Conservation (phyloP, 2,888 invertebrate species). For the Mesorhabditis belari region DNA sequence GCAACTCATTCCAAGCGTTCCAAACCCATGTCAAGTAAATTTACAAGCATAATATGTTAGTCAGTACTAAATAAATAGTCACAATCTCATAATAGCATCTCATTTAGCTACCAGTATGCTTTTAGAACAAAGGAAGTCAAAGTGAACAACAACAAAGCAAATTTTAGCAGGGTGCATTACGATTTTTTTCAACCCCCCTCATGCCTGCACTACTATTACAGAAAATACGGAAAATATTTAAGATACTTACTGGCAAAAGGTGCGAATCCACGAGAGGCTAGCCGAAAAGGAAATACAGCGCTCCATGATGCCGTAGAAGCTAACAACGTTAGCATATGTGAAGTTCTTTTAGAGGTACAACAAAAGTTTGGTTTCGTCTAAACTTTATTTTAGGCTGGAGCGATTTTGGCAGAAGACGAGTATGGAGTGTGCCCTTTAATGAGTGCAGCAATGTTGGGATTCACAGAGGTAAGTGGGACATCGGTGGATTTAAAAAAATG, state of each 20-base stretch:
- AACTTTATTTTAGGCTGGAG: constrained; percentile 71
- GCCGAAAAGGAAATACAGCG: constrained; percentile 71
- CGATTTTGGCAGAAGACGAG: constrained; percentile 70
- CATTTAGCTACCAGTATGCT: too few relatives aligned
- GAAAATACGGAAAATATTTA: not conserved
- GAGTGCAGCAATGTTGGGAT: constrained; percentile 75
- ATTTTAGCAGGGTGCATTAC: too few relatives aligned
- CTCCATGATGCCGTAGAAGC: constrained; percentile 94
- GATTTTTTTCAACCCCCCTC: too few relatives aligned
- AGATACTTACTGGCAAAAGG: constrained; percentile 10
- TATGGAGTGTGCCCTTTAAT: constrained; percentile 84
- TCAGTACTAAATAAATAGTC: too few relatives aligned
- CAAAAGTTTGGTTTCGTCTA: too few relatives aligned
- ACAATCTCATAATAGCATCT: too few relatives aligned
- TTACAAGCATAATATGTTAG: too few relatives aligned
- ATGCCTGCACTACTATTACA: too few relatives aligned
- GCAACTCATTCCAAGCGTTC: too few relatives aligned
- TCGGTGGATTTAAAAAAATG: not conserved
- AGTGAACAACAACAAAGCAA: too few relatives aligned
- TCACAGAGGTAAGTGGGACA: constrained; percentile 8
- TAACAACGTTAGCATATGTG: constrained; percentile 83
- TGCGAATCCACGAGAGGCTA: constrained; percentile 10
- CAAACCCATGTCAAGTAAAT: too few relatives aligned
- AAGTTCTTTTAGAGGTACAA: constrained; percentile 68
- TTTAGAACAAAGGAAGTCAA: too few relatives aligned